A percentile compares a stretch with the other conserved stretches of the same genome.
Conservation (phyloP, 1,140 invertebrate genomes). For the Diorhabda sublineata region DNA sequence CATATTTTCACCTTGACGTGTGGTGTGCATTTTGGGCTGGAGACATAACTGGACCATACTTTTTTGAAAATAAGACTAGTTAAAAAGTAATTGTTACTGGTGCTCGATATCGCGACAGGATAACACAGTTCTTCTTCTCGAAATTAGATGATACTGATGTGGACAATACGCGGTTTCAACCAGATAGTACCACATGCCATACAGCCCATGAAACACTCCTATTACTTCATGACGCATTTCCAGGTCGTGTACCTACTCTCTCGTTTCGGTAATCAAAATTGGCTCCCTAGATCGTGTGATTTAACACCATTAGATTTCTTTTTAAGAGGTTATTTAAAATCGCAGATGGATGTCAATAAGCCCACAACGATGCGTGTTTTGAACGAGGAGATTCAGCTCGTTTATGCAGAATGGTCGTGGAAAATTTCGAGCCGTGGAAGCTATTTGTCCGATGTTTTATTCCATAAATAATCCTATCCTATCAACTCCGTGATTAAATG, state of each 20-base stretch:
- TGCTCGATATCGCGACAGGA: conserved; percentile 3
- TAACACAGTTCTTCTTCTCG: not conserved
- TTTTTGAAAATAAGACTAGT: not conserved
- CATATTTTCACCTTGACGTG: no score
- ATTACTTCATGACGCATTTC: no score
- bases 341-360: not conserved
- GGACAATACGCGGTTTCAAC: no score
- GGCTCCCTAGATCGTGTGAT: no score
- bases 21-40: no score
- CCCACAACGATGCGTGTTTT: not conserved
- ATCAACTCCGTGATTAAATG: not conserved
- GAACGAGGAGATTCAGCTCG: not conserved
- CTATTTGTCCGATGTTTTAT: not conserved
- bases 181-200: no score
- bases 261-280: not conserved
- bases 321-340: not conserved
- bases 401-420: not conserved
- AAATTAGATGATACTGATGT: not conserved
- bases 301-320: not conserved
- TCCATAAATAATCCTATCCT: not conserved
- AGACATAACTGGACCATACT: not conserved
- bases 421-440: conserved; percentile 4
- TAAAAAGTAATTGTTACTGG: not conserved
- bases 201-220: no score
- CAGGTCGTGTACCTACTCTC: not conserved